Percentiles rank a stretch among this genome's conserved stretches.
phyloP scores from a whole-genome alignment of 2,113 vertebrate species.

The Oenanthe oenanthe region DNA sequence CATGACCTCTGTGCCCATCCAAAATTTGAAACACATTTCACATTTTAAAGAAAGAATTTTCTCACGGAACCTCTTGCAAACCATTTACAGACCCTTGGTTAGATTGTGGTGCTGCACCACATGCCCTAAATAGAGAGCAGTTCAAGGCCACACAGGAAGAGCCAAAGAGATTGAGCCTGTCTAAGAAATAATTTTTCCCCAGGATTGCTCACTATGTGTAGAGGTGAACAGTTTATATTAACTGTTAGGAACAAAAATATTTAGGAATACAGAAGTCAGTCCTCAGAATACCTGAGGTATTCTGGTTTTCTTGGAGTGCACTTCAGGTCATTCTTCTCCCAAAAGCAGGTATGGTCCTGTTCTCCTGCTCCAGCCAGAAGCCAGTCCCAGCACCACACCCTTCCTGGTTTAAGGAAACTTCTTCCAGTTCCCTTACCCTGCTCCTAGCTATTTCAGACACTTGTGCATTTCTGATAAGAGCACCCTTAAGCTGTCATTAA shows the following conservation, averaged over 20 bases:
- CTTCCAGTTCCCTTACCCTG: background rate
- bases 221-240: background rate
- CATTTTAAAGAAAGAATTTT: constrained; percentile 60
- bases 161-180: background rate
- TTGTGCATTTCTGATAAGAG: background rate
- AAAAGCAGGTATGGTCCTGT: background rate
- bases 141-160: constrained; percentile 62
- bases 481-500: background rate
- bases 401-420: background rate
- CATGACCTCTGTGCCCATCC: constrained; percentile 28
- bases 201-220: background rate
- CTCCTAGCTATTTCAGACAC: background rate
- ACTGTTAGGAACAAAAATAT: background rate
- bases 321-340: background rate
- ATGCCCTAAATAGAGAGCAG: constrained; percentile 48
- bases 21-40: constrained; percentile 67
- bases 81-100: constrained; percentile 57
- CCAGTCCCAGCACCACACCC: background rate
- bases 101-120: constrained; percentile 43
- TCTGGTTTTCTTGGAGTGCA: background rate
- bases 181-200: background rate
- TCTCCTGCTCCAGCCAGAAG: background rate
- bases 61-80: constrained; percentile 60
- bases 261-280: background rate
- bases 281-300: background rate